These are phyloP conservation scores for Leptoclinus maculatus DNA, from an alignment of 2,797 vertebrate species.

Conservation along the genomic window DNA sequence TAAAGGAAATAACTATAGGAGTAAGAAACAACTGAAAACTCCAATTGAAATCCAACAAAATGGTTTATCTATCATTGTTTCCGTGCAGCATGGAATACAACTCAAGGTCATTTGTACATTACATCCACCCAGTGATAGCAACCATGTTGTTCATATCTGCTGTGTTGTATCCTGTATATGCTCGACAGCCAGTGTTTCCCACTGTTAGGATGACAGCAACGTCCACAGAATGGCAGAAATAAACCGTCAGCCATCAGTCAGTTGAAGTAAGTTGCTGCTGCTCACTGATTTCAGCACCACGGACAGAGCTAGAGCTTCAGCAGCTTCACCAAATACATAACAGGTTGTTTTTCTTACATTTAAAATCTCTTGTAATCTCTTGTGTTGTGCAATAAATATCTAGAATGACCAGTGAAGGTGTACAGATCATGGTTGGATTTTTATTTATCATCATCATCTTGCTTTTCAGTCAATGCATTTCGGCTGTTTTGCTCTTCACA, in stretches of 20 bases:
- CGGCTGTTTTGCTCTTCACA: too few species aligned
- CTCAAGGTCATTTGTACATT: background rate
- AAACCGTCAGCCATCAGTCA: constrained; percentile 19
- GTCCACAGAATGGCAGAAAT: background rate
- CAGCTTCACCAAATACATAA: background rate
- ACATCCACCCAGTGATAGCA: background rate
- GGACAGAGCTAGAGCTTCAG: constrained; percentile 24
- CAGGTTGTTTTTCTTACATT: background rate
- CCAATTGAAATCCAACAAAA: background rate
- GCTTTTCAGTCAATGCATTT: too few species aligned
- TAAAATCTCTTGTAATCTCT: too few species aligned
- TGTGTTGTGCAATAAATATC: too few species aligned
- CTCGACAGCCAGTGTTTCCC: constrained; percentile 16
- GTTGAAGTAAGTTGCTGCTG: background rate
- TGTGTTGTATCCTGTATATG: background rate
- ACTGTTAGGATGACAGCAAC: constrained; percentile 21
- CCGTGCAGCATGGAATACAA: too few species aligned
- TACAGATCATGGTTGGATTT: too few species aligned
- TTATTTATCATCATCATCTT: too few species aligned
- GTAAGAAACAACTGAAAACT: background rate
- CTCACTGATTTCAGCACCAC: constrained; percentile 41
- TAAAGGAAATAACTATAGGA: background rate
- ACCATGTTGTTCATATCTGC: background rate
- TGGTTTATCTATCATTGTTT: background rate
- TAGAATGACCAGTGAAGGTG: too few species aligned